A percentile compares a stretch with the other conserved stretches of the same genome.
phyloP scores from a whole-genome alignment of 2,113 vertebrate genomes.

The Limnothrissa miodon region DNA sequence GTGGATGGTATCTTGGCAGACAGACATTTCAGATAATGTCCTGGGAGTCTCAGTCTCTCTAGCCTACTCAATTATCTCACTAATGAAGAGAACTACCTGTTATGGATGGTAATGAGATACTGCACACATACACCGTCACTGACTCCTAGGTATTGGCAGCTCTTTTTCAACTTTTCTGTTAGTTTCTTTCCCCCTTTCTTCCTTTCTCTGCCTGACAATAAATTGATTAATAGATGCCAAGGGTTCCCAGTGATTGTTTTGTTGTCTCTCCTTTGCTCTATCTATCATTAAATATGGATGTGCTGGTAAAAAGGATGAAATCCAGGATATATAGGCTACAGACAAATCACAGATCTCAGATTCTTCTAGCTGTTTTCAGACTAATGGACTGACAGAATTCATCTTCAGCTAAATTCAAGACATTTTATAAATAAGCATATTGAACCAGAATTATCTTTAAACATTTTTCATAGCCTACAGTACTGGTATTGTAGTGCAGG shows the following conservation, averaged over 20 bases:
- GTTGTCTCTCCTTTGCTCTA: neutral
- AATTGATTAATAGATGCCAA: neutral
- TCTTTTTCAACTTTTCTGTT: slow-evolving; percentile 4
- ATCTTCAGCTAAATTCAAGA: neutral
- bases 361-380: neutral
- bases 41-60: slow-evolving; percentile 13
- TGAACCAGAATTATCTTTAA: neutral
- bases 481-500: no score
- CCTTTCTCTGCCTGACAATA: neutral
- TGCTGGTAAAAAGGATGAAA: slow-evolving; percentile 13
- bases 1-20: neutral
- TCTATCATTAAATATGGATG: slow-evolving; percentile 7
- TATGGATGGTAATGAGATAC: slow-evolving; percentile 21
- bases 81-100: slow-evolving; percentile 30
- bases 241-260: neutral
- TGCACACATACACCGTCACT: neutral
- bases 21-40: slow-evolving; percentile 12
- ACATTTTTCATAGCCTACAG: no score
- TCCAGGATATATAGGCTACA: no score
- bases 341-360: slow-evolving; percentile 18
- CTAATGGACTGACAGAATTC: neutral
- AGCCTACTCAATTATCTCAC: slow-evolving; percentile 29
- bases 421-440: neutral
- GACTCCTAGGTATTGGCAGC: neutral
- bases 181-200: slow-evolving; percentile 10